These are phyloP conservation scores for Dolichotis patagonum DNA, from an alignment of 2,113 vertebrate species.

Conservation along the genomic window DNA sequence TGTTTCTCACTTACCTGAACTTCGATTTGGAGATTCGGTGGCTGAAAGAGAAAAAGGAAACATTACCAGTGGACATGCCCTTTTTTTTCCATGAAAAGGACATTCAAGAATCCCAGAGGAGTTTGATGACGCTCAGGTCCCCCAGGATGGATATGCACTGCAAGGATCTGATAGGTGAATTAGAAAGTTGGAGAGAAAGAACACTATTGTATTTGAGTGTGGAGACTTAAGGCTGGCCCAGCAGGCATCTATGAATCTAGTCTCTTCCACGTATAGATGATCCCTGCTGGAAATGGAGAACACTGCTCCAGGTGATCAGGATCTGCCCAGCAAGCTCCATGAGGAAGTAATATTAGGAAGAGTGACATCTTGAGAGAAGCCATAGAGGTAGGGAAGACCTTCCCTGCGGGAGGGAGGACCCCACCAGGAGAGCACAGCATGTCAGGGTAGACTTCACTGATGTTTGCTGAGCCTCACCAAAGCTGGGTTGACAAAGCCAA, in stretches of 20 bases:
- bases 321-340: neutral
- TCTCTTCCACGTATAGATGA: neutral
- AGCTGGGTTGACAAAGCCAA: too few species aligned
- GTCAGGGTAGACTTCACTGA: too few species aligned
- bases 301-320: neutral
- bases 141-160: rapidly evolving
- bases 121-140: neutral
- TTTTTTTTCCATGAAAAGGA: neutral
- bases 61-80: slow-evolving; percentile 14
- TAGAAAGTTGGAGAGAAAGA: neutral
- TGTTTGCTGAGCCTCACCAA: too few species aligned
- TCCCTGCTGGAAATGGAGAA: neutral
- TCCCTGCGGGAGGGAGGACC: too few species aligned
- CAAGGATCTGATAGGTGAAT: neutral
- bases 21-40: slow-evolving; percentile 99
- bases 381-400: too few species aligned
- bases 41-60: slow-evolving; percentile 95
- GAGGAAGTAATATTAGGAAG: neutral
- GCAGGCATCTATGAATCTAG: neutral
- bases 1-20: slow-evolving; percentile 96
- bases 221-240: neutral
- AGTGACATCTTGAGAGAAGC: neutral
- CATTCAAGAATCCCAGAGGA: neutral
- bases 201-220: neutral
- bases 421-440: too few species aligned